These are phyloP conservation scores for Coenonympha arcania DNA, from an alignment of 2,888 invertebrate species.

Conservation along the genomic window DNA sequence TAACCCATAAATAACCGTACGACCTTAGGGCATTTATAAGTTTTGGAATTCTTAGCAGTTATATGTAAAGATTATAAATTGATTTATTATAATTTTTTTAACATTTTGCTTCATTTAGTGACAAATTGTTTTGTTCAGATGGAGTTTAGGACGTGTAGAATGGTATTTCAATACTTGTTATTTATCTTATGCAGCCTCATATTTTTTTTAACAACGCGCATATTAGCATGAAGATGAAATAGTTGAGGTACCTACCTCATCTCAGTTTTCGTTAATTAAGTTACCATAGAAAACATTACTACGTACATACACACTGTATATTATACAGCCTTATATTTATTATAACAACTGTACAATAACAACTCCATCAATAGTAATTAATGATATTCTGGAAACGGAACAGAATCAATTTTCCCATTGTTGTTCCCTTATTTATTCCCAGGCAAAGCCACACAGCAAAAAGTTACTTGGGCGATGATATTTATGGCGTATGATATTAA, in stretches of 20 bases:
- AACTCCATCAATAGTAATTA: not conserved
- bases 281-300: too few relatives aligned
- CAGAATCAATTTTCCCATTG: conserved; percentile 1
- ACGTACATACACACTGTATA: too few relatives aligned
- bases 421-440: conserved; percentile 10
- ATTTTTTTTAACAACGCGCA: too few relatives aligned
- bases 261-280: too few relatives aligned
- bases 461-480: conserved; percentile 20
- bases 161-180: too few relatives aligned
- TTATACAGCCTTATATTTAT: too few relatives aligned
- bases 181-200: too few relatives aligned
- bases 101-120: not conserved
- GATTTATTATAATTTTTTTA: conserved; percentile 15
- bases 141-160: not conserved
- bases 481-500: conserved; percentile 45
- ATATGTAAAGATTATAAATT: conserved; percentile 18
- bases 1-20: conserved; percentile 17
- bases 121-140: not conserved
- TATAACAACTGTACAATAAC: too few relatives aligned
- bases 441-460: conserved; percentile 20
- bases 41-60: conserved; percentile 17
- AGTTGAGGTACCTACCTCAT: too few relatives aligned
- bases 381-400: not conserved
- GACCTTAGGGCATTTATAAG: conserved; percentile 19
- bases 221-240: too few relatives aligned